Percentiles rank a stretch among this genome's conserved stretches.
Conservation (phyloP, 2,797 vertebrate species). For the Sciurus vulgaris region DNA sequence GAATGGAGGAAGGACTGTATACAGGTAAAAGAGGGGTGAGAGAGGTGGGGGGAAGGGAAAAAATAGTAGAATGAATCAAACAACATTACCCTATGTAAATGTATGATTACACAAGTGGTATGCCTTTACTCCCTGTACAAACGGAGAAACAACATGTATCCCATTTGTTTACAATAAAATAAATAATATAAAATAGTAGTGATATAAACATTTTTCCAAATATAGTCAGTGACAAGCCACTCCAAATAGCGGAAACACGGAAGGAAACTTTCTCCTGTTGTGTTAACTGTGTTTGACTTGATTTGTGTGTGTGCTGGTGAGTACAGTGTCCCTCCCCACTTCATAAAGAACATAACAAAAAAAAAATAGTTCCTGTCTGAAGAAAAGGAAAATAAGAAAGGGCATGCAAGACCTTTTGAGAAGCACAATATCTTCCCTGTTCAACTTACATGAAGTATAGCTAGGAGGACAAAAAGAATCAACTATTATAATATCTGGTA, state of each 20-base stretch:
- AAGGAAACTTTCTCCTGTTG: neutral
- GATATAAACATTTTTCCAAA: neutral
- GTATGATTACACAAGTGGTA: no score
- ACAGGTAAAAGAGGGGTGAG: no score
- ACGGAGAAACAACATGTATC: no score
- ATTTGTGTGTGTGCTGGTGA: neutral
- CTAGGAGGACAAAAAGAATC: neutral
- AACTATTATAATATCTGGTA: neutral
- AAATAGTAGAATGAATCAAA: no score
- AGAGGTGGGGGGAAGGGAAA: no score
- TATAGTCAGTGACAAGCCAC: neutral
- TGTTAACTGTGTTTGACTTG: neutral
- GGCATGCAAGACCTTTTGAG: neutral
- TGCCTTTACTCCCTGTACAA: no score
- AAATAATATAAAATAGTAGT: neutral
- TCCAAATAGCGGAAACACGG: neutral
- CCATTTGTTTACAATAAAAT: neutral
- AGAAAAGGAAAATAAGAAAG: neutral
- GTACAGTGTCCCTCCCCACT: neutral
- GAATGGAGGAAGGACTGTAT: no score
- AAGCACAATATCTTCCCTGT: neutral
- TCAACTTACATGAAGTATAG: neutral
- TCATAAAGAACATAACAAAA: neutral
- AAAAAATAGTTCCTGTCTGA: neutral
- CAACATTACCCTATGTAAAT: no score